These are phyloP conservation scores for Dasypogon diadema DNA, from an alignment of 2,888 invertebrate genomes.

Conservation along the genomic window DNA sequence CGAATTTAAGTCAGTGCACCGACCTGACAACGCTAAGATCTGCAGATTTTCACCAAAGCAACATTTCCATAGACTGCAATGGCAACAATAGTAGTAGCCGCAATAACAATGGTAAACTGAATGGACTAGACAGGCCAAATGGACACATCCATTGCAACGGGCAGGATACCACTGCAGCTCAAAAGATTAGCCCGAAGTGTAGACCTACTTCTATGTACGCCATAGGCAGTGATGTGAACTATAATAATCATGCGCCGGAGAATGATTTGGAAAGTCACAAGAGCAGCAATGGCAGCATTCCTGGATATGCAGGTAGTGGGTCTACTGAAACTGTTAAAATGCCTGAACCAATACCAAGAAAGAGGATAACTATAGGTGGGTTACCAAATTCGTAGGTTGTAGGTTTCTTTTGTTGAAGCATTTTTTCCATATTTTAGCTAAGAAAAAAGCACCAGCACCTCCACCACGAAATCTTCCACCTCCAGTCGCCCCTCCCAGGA, in stretches of 20 bases:
- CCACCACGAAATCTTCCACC: slow-evolving; percentile 60
- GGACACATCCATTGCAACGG: slow-evolving; percentile 49
- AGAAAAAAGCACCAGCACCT: slow-evolving; percentile 66
- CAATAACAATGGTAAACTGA: slow-evolving; percentile 55
- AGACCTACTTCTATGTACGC: slow-evolving; percentile 56
- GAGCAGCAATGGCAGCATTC: slow-evolving; percentile 50
- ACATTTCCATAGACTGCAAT: slow-evolving; percentile 63
- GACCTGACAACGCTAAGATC: slow-evolving; percentile 52
- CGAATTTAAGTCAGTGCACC: slow-evolving; percentile 60
- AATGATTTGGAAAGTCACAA: slow-evolving; percentile 21
- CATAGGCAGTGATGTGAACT: slow-evolving; percentile 53
- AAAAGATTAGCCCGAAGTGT: slow-evolving; percentile 46
- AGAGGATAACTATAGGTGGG: slow-evolving; percentile 59
- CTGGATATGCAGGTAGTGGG: slow-evolving; percentile 52
- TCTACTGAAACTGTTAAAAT: slow-evolving; percentile 53
- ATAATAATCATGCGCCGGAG: slow-evolving; percentile 4
- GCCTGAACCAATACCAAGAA: slow-evolving; percentile 67
- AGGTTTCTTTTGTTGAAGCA: neutral
- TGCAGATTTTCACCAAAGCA: slow-evolving; percentile 57
- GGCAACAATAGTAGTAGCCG: slow-evolving; percentile 60
- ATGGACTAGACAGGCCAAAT: slow-evolving; percentile 28
- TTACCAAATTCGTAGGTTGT: neutral
- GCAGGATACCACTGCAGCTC: neutral
- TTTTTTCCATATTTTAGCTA: slow-evolving; percentile 12
- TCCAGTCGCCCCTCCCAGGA: slow-evolving; percentile 60